phyloP scores from a whole-genome alignment of 2,888 invertebrate genomes.

The Epinotia demarniana region DNA sequence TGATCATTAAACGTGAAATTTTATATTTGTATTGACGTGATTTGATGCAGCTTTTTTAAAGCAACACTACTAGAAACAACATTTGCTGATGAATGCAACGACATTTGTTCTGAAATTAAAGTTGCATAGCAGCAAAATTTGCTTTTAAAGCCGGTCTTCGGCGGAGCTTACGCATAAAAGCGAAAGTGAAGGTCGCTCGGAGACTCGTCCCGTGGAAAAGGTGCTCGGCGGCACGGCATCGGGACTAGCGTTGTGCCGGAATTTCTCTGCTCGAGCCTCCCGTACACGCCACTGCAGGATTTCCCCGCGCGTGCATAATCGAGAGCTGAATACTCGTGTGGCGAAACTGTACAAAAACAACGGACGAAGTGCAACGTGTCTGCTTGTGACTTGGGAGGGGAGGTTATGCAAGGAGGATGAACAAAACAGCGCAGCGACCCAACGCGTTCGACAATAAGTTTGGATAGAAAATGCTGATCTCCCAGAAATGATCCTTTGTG shows the following conservation, averaged over 20 bases:
- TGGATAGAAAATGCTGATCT: constrained; percentile 29
- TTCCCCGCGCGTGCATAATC: constrained; percentile 34
- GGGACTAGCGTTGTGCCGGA: constrained; percentile 4
- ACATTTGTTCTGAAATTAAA: background rate
- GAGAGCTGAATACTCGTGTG: constrained; percentile 21
- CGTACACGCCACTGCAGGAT: constrained; percentile 28
- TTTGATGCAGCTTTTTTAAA: background rate
- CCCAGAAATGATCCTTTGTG: background rate
- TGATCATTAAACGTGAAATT: background rate
- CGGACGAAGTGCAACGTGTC: constrained; percentile 21
- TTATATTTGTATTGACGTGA: background rate
- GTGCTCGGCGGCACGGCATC: constrained; percentile 24
- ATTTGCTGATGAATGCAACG: background rate
- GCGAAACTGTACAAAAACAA: constrained; percentile 33
- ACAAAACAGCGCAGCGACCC: constrained; percentile 27
- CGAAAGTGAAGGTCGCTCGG: constrained; percentile 64
- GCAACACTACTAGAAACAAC: background rate
- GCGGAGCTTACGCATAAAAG: constrained; percentile 51
- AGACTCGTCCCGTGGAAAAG: constrained; percentile 50
- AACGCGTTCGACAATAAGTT: constrained; percentile 39
- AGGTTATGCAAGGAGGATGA: constrained; percentile 37
- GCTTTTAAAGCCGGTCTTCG: constrained; percentile 24
- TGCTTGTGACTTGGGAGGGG: constrained; percentile 24
- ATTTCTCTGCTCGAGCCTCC: constrained; percentile 16
- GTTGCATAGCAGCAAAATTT: background rate